Evolutionary conservation across 1,140 invertebrate genomes (phyloP), one percentile per base, ranked within the genome.

Genomic region (Drosophila nannoptera): DNA sequence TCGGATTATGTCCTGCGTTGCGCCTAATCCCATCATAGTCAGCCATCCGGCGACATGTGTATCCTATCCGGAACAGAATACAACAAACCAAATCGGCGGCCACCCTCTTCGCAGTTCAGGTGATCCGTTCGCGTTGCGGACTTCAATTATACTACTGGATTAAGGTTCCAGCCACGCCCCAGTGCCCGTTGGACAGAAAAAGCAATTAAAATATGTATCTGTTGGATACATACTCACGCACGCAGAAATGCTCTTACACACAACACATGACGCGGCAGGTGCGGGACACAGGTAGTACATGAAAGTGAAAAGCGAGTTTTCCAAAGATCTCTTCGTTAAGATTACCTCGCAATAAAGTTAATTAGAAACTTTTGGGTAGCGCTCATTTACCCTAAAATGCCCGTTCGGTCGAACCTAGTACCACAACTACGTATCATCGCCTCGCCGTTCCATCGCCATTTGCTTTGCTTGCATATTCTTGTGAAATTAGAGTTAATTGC

Each of bases 1-100:
- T 84, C 81, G 81, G 81, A 84, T 84, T 84, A 84, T 84, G 77
- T 81, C 81, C 80, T 78, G 78, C 82, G 75, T 69, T 63, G 78
- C 65, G 62, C 80, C 81, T 84, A 84, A 84, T 84, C 81, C 73
- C 69, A 50, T 29, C n/a, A 38, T 49, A 69, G 45, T 56, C 55
- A 50, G 60, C 40, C 61, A 38, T 53, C 29, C 16, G 48, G 32
- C 40, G 16, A 69, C 75, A 70, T 66, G 73, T 58, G 56, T 64
- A 69, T 59, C 35, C 58, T 38, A 52, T 43, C 12, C 9, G 14
- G n/a, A 40, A 5, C 43, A 22, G 3, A 52, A 12, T n/a, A n/a
- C n/a, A 31, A 5, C 46, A 11, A n/a, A n/a, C 29, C 4, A 7
- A 36, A 22, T 12, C 7, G 53, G 38, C 7, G 11, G 8, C 40